A percentile compares a stretch with the other conserved stretches of the same genome.
Evolutionary conservation across 2,797 vertebrate species (phyloP).

Genomic region (Alauda arvensis): DNA sequence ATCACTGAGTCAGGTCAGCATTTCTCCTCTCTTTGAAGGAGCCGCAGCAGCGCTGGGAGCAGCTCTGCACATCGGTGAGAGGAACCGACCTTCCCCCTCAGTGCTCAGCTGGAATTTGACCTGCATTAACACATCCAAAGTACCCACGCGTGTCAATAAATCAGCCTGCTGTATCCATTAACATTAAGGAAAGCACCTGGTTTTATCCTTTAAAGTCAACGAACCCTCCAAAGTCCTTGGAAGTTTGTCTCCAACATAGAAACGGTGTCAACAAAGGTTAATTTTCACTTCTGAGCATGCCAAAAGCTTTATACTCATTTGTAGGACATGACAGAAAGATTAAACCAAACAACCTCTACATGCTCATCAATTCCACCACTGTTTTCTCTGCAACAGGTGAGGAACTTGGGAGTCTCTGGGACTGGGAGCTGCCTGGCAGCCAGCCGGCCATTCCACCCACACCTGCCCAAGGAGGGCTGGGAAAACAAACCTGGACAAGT

Average conservation of each 20-base stretch:
- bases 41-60: accelerated
- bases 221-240: background rate
- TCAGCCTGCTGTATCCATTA: background rate
- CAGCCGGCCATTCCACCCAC: background rate
- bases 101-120: conserved; percentile 23
- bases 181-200: background rate
- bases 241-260: background rate
- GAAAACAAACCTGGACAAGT: background rate
- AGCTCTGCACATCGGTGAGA: background rate
- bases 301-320: background rate
- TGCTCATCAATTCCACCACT: background rate
- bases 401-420: background rate
- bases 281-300: background rate
- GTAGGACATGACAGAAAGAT: background rate
- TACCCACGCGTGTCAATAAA: conserved; percentile 9
- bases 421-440: background rate
- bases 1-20: background rate
- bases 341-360: background rate
- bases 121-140: background rate
- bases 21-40: background rate
- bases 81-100: background rate
- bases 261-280: background rate
- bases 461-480: accelerated
- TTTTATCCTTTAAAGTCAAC: background rate
- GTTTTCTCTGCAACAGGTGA: background rate